Evolutionary conservation across 1,140 invertebrate genomes (phyloP).

Genomic region (silkworm (Bombyx mori)): DNA sequence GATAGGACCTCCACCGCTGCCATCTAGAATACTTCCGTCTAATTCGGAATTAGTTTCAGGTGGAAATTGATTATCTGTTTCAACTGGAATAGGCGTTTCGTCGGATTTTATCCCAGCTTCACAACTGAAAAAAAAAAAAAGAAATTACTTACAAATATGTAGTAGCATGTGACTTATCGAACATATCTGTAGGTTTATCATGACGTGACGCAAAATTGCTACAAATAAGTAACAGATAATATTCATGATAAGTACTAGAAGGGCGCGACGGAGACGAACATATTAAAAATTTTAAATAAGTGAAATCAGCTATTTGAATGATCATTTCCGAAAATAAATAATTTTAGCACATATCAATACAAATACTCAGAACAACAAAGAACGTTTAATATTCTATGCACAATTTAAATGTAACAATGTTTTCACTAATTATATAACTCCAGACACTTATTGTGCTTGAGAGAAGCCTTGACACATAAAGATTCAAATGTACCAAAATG

Average conservation of each 20-base stretch:
- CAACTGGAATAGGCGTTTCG: slow-evolving; percentile 42
- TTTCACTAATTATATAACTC: too few species aligned
- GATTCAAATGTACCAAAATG: too few species aligned
- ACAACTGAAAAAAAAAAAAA: slow-evolving; percentile 39
- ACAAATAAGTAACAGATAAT: slow-evolving; percentile 52
- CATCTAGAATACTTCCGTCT: slow-evolving; percentile 33
- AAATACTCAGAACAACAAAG: too few species aligned
- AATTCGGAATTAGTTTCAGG: slow-evolving; percentile 36
- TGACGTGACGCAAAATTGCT: slow-evolving; percentile 55
- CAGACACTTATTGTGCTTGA: too few species aligned
- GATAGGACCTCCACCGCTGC: slow-evolving; percentile 36
- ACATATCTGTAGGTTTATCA: slow-evolving; percentile 51
- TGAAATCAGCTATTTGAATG: too few species aligned
- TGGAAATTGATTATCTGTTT: slow-evolving; percentile 50
- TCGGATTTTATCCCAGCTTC: slow-evolving; percentile 38
- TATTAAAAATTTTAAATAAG: too few species aligned
- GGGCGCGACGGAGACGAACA: slow-evolving; percentile 23
- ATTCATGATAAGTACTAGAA: slow-evolving; percentile 49
- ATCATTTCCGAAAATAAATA: too few species aligned
- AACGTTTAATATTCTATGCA: too few species aligned
- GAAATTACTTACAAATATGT: too few species aligned
- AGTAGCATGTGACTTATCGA: slow-evolving; percentile 44
- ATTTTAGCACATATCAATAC: too few species aligned
- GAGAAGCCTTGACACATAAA: too few species aligned
- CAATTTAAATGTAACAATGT: too few species aligned